Base-by-base conservation (phyloP, 2,113 vertebrate species). In the Octodon degus region DNA sequence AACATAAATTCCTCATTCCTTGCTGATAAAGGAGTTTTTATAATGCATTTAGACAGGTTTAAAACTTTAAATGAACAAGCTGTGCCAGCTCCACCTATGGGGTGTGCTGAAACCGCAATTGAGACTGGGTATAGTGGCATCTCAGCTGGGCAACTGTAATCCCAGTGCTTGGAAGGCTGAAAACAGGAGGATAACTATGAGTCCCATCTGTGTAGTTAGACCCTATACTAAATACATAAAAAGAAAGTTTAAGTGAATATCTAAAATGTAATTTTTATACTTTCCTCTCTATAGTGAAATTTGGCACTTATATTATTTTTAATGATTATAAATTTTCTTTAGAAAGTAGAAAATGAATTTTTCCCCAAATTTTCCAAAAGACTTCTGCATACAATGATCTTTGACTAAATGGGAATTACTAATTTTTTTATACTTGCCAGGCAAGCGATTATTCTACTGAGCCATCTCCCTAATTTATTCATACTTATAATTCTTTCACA, bases 271-370 rank as follows among this genome's bases (percentile, higher is more conserved):
- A 16, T 32, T 96, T 96, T 81, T 60, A 84, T 0, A 63, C 40
- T 76, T 95, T n/a, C 16, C 4, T 47, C 5, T 86, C 20, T 90
- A 50, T 63, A 82, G 87, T 24, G 50, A 95, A 95, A 92, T 83
- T 68, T 85, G 37, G 87, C 55, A 96, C 79, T n/a, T 72, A 68
- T 86, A 80, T 92, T 2, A 88, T 93, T 95, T 93, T 60, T 7
- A 80, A 34, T 89, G 37, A 86, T 83, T 60, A 65, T 88, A 93
- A 67, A 16, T 24, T 19, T 82, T 43, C 40, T 88, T 91, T 80
- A 93, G n/a, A 40, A 77, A 90, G 12, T 17, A 47, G 67, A 5
- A 63, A 40, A n/a, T 94, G 19, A 76, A 10, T 20, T 72, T 58
- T 94, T 94, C 85, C 4, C 60, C 89, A 93, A 6, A 62, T 95